These are phyloP conservation scores for Cantharis lateralis DNA, from an alignment of 2,888 invertebrate species.

Conservation along the genomic window DNA sequence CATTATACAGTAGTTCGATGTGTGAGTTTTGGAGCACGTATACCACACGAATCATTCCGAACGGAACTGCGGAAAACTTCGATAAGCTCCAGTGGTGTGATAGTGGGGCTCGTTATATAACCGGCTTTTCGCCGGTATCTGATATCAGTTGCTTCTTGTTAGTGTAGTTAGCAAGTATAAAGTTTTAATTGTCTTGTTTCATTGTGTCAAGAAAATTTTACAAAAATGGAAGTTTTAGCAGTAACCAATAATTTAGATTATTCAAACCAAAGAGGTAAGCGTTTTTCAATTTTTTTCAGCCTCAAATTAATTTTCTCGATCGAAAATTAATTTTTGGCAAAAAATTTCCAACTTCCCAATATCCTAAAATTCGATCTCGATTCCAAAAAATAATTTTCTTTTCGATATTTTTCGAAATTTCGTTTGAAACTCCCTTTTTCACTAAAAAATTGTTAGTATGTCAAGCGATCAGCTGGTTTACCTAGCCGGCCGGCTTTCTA, in stretches of 20 bases:
- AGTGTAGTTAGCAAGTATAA: background rate
- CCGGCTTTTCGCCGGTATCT: slow-evolving; percentile 24
- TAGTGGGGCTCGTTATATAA: slow-evolving; percentile 16
- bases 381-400: background rate
- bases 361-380: background rate
- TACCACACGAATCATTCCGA: slow-evolving; percentile 21
- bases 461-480: slow-evolving; percentile 30
- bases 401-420: background rate
- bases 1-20: slow-evolving; percentile 26
- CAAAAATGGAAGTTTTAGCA: slow-evolving; percentile 30
- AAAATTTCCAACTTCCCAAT: background rate
- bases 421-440: background rate
- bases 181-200: slow-evolving; percentile 20
- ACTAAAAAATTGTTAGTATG: slow-evolving; percentile 17
- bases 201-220: slow-evolving; percentile 17
- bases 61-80: slow-evolving; percentile 1
- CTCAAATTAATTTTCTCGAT: background rate
- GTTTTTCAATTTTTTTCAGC: background rate
- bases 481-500: slow-evolving; percentile 35
- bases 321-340: background rate
- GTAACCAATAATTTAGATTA: slow-evolving; percentile 27
- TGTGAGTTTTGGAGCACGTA: slow-evolving; percentile 33
- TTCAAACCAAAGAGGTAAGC: slow-evolving; percentile 30
- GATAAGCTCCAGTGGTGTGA: background rate
- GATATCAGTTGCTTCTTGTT: slow-evolving; percentile 22